These are phyloP conservation scores for Stenoptilia bipunctidactyla DNA, from an alignment of 2,888 invertebrate species.

Conservation along the genomic window DNA sequence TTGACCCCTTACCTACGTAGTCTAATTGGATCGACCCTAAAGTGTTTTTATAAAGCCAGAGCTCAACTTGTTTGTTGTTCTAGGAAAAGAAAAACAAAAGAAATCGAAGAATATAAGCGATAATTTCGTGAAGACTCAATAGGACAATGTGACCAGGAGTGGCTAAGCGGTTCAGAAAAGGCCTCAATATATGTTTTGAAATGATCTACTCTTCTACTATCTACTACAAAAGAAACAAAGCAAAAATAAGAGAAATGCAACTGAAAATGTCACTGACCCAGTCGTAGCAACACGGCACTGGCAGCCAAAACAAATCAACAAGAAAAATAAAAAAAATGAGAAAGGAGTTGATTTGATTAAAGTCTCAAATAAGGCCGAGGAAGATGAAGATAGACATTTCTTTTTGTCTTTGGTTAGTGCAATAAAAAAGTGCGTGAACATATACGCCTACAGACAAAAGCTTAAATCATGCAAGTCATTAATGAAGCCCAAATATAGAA, in stretches of 20 bases:
- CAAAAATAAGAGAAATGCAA: slow-evolving; percentile 11
- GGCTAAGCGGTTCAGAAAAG: slow-evolving; percentile 14
- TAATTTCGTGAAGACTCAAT: slow-evolving; percentile 14
- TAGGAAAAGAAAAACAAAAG: slow-evolving; percentile 14
- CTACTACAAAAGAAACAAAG: slow-evolving; percentile 11
- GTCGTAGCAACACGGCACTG: slow-evolving; percentile 9
- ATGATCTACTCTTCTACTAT: slow-evolving; percentile 14
- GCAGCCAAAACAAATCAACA: slow-evolving; percentile 12
- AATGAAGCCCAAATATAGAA: slow-evolving; percentile 15
- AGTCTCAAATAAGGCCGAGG: slow-evolving; percentile 10
- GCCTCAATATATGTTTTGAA: slow-evolving; percentile 14
- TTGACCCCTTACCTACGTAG: no score
- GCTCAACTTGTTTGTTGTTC: slow-evolving; percentile 14
- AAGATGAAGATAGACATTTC: slow-evolving; percentile 6
- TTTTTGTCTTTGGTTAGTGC: slow-evolving; percentile 15
- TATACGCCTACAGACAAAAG: slow-evolving; percentile 16
- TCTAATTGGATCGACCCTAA: no score
- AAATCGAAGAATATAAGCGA: slow-evolving; percentile 13
- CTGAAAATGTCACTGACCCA: slow-evolving; percentile 10
- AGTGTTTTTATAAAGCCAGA: no score
- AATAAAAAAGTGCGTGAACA: slow-evolving; percentile 15
- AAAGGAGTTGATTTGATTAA: slow-evolving; percentile 12
- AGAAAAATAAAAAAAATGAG: slow-evolving; percentile 10
- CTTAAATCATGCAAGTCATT: slow-evolving; percentile 16
- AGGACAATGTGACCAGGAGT: slow-evolving; percentile 13